These are phyloP conservation scores for Riptortus pedestris DNA, from an alignment of 1,140 invertebrate genomes.

Conservation along the genomic window DNA sequence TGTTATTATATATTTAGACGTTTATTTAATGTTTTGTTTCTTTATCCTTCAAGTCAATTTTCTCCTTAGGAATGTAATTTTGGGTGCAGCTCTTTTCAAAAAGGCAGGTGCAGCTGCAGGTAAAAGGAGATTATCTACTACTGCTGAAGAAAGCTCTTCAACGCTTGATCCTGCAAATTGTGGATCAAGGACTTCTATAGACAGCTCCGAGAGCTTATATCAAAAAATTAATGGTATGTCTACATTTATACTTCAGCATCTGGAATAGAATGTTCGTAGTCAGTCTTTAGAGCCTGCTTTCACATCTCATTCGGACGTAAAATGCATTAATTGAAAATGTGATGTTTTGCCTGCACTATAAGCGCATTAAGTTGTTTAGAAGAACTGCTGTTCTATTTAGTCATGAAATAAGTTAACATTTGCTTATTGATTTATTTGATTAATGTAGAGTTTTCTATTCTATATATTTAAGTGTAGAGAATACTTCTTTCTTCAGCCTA, in stretches of 20 bases:
- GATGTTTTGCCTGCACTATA: too few species aligned
- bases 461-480: too few species aligned
- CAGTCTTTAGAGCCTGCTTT: background rate
- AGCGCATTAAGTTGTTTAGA: too few species aligned
- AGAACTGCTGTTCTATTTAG: background rate
- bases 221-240: constrained; percentile 20
- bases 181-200: constrained; percentile 35
- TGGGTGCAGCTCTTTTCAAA: constrained; percentile 78
- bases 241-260: background rate
- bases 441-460: too few species aligned
- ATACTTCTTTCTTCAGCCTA: background rate
- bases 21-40: too few species aligned
- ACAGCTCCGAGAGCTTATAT: constrained; percentile 32
- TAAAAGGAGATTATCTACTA: constrained; percentile 28
- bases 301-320: background rate
- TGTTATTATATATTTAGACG: too few species aligned
- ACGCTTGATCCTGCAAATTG: constrained; percentile 29
- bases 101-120: constrained; percentile 46
- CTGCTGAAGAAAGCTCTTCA: constrained; percentile 30
- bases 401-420: background rate
- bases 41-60: too few species aligned
- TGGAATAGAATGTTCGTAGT: background rate
- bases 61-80: constrained; percentile 72
- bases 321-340: background rate
- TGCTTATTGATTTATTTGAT: background rate